phyloP scores from a whole-genome alignment of 2,797 vertebrate species.

The Centroberyx gerrardi region DNA sequence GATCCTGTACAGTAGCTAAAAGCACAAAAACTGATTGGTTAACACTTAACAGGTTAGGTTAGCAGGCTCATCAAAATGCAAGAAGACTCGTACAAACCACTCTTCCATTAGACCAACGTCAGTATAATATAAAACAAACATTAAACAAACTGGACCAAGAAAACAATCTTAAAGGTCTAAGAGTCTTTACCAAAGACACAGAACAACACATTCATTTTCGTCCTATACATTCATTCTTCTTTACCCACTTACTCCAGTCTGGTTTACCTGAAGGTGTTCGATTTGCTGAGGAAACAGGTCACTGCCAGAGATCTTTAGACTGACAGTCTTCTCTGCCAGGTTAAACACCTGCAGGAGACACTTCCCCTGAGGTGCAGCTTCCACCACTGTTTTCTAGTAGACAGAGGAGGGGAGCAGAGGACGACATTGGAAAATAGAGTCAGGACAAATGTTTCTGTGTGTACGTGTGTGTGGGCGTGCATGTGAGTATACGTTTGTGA shows the following conservation, averaged over 20 bases:
- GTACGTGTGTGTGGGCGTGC: not conserved
- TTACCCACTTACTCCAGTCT: not conserved
- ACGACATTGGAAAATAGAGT: not conserved
- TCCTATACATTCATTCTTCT: too few relatives aligned
- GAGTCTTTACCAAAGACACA: too few relatives aligned
- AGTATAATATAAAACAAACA: not conserved
- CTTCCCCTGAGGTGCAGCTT: constrained; percentile 78
- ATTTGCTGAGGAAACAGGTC: constrained; percentile 79
- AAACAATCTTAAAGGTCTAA: too few relatives aligned
- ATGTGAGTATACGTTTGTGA: not conserved
- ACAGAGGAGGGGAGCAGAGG: constrained; percentile 25
- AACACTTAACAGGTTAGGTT: too few relatives aligned
- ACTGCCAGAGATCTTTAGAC: constrained; percentile 72
- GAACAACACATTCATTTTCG: too few relatives aligned
- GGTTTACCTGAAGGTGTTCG: constrained; percentile 84
- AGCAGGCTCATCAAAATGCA: too few relatives aligned
- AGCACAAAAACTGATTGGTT: too few relatives aligned
- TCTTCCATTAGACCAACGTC: not conserved
- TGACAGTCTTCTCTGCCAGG: constrained; percentile 84
- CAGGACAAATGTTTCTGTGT: not conserved
- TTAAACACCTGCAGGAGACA: constrained; percentile 91
- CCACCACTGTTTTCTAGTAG: constrained; percentile 87
- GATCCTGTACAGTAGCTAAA: too few relatives aligned
- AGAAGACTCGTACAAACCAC: not conserved
- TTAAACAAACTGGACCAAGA: not conserved